These are phyloP conservation scores for Phaedon cochleariae DNA, from an alignment of 2,888 invertebrate genomes.

Conservation along the genomic window DNA sequence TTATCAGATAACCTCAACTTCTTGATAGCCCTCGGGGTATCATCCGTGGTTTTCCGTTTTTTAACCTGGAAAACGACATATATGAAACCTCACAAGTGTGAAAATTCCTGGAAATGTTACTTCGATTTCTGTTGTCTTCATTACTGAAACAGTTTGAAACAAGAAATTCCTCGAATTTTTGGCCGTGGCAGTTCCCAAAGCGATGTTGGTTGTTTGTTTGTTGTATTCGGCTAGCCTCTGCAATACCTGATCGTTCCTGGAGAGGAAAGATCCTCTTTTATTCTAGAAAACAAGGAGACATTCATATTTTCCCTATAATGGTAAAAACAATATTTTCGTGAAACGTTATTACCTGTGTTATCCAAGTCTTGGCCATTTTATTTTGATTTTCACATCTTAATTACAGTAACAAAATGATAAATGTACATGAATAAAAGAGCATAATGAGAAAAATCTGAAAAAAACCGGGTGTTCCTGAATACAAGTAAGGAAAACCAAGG, in stretches of 20 bases:
- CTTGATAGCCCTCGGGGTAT: slow-evolving; percentile 56
- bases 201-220: slow-evolving; percentile 61
- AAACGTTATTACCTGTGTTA: too few relatives aligned
- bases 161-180: slow-evolving; percentile 76
- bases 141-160: slow-evolving; percentile 68
- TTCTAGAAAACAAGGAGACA: slow-evolving; percentile 61
- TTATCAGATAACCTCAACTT: slow-evolving; percentile 54
- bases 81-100: neutral
- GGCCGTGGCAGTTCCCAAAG: slow-evolving; percentile 47
- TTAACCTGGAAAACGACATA: slow-evolving; percentile 45
- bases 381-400: too few relatives aligned
- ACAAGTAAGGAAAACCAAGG: too few relatives aligned
- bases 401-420: too few relatives aligned
- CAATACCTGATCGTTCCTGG: slow-evolving; percentile 76
- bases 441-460: too few relatives aligned
- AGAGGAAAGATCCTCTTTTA: slow-evolving; percentile 79
- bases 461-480: too few relatives aligned
- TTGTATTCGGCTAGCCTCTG: slow-evolving; percentile 78
- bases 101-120: neutral
- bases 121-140: slow-evolving; percentile 29
- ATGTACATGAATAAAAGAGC: too few relatives aligned
- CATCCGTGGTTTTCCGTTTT: slow-evolving; percentile 54
- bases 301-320: too few relatives aligned
- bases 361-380: too few relatives aligned
- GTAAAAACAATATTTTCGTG: too few relatives aligned